phyloP scores from a whole-genome alignment of 2,888 invertebrate genomes.

The Erannis defoliaria region DNA sequence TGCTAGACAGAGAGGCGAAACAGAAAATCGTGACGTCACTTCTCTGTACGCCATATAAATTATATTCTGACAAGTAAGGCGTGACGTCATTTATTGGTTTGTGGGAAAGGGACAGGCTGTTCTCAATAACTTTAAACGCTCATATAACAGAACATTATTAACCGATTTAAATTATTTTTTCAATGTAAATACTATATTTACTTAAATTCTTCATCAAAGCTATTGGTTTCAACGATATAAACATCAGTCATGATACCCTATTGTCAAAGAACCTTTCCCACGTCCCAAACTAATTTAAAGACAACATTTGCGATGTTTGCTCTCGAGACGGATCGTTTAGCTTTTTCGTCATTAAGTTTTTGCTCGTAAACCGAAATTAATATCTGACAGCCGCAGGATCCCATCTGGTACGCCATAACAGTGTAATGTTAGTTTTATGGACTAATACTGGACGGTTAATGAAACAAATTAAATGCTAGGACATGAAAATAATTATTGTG shows the following conservation, averaged over 20 bases:
- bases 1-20: no score
- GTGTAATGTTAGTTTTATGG: constrained; percentile 51
- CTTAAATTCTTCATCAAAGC: no score
- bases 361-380: constrained; percentile 53
- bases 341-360: constrained; percentile 46
- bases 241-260: not conserved
- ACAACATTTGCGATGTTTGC: constrained; percentile 13
- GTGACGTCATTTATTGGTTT: no score
- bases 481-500: not conserved
- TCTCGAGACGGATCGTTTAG: constrained; percentile 30
- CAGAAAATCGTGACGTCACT: not conserved
- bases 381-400: constrained; percentile 48
- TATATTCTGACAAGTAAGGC: no score
- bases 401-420: constrained; percentile 53
- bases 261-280: not conserved
- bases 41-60: no score
- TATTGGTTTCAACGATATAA: no score
- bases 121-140: no score
- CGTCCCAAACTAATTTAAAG: constrained; percentile 26
- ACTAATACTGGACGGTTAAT: constrained; percentile 47
- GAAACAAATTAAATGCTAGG: constrained; percentile 36
- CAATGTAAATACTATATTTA: no score
- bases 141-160: no score
- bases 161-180: no score
- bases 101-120: no score